Conservation (phyloP, 92 coral and sea anemone genomes). For the Muricea muricata region DNA sequence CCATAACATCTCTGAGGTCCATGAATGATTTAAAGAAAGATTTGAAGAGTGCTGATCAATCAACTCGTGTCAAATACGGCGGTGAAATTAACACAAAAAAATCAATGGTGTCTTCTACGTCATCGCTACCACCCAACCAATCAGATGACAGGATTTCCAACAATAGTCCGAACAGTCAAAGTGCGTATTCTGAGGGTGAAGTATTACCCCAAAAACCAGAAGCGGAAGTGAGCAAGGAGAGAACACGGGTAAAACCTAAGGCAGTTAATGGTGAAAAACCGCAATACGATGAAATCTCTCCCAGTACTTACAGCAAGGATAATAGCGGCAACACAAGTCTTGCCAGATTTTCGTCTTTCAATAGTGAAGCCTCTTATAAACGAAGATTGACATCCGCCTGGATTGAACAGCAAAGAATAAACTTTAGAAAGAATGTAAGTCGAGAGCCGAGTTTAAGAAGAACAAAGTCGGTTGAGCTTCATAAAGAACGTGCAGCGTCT, state of each 20-base stretch:
- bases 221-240: neutral
- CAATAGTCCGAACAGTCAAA: neutral
- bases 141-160: conserved; percentile 20
- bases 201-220: neutral
- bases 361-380: conserved; percentile 25
- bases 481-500: neutral
- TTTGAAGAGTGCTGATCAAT: neutral
- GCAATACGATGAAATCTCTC: neutral
- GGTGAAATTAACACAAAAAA: neutral
- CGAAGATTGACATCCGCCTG: conserved; percentile 14
- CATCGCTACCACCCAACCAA: neutral
- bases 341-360: neutral
- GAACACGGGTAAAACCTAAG: neutral
- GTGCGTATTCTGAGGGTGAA: neutral
- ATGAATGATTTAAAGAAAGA: too few species aligned
- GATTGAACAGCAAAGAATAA: conserved; percentile 22
- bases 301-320: too few species aligned
- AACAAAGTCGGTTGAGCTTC: conserved; percentile 24
- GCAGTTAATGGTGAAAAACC: neutral
- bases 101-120: neutral
- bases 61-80: neutral
- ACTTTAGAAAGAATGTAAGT: neutral
- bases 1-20: neutral
- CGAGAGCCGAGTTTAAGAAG: conserved; percentile 20
- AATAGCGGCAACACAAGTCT: neutral